These are phyloP conservation scores for Scartelaos histophorus DNA, from an alignment of 2,113 vertebrate species.

Conservation along the genomic window DNA sequence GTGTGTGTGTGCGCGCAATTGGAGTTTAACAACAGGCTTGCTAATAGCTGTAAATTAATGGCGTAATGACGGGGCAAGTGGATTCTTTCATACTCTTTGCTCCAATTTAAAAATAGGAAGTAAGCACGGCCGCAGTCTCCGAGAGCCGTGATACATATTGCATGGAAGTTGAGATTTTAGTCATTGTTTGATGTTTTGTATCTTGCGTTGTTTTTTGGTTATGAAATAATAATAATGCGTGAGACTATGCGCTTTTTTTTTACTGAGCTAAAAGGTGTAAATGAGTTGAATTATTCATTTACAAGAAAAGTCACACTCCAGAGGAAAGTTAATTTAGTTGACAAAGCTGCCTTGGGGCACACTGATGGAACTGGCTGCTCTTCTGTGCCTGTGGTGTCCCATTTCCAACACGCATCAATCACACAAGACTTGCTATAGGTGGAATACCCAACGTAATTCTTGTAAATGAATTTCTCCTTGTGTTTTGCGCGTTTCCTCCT, in stretches of 20 bases:
- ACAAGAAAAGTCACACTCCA: background rate
- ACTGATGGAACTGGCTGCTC: background rate
- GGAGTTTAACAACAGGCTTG: conserved; percentile 34
- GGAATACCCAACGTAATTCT: no score
- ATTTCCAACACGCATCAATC: no score
- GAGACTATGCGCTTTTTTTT: background rate
- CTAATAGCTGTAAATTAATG: conserved; percentile 25
- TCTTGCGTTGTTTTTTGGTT: background rate
- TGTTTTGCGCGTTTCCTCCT: no score
- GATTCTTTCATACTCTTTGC: background rate
- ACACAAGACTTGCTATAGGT: no score
- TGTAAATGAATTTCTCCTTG: no score
- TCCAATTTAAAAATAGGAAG: conserved; percentile 6
- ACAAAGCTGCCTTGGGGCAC: background rate
- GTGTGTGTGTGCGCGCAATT: conserved; percentile 46
- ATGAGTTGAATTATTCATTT: background rate
- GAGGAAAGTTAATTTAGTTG: background rate
- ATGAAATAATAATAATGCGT: background rate
- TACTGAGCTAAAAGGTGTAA: background rate
- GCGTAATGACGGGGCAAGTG: conserved; percentile 16
- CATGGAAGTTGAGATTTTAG: background rate
- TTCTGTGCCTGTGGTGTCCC: background rate
- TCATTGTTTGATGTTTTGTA: background rate
- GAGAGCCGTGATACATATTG: background rate
- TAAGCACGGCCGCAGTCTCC: background rate